phyloP scores from a whole-genome alignment of 2,113 vertebrate genomes.

The Megaceryle maxima region DNA sequence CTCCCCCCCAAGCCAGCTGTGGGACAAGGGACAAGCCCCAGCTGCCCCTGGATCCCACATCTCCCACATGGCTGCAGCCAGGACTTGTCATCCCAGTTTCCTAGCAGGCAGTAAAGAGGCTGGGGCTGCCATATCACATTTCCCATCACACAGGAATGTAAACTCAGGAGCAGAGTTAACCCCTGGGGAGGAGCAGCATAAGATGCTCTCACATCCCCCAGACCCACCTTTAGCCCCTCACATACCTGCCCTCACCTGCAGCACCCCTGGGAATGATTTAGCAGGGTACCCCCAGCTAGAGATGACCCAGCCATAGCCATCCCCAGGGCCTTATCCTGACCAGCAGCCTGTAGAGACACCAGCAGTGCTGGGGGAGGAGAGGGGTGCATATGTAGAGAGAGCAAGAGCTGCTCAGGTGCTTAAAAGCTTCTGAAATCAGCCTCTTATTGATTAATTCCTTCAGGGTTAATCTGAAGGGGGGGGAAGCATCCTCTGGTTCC shows the following conservation, averaged over 20 bases:
- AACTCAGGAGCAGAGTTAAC: background rate
- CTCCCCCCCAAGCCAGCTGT: too few species aligned
- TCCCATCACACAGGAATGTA: background rate
- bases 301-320: rapidly evolving
- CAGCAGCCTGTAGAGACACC: background rate
- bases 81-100: background rate
- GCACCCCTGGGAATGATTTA: rapidly evolving
- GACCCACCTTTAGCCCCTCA: background rate
- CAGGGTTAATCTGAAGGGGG: background rate
- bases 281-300: background rate
- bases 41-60: background rate
- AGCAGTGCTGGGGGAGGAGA: too few species aligned
- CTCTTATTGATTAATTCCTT: background rate
- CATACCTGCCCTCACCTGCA: background rate
- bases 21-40: rapidly evolving
- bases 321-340: background rate
- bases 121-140: background rate
- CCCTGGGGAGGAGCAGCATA: background rate
- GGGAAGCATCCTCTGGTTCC: background rate
- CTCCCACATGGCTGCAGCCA: background rate
- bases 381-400: background rate
- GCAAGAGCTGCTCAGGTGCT: background rate
- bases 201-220: background rate
- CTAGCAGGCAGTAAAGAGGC: background rate
- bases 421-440: background rate